phyloP scores from a whole-genome alignment of 2,888 invertebrate genomes.

The Campoplex nolae region DNA sequence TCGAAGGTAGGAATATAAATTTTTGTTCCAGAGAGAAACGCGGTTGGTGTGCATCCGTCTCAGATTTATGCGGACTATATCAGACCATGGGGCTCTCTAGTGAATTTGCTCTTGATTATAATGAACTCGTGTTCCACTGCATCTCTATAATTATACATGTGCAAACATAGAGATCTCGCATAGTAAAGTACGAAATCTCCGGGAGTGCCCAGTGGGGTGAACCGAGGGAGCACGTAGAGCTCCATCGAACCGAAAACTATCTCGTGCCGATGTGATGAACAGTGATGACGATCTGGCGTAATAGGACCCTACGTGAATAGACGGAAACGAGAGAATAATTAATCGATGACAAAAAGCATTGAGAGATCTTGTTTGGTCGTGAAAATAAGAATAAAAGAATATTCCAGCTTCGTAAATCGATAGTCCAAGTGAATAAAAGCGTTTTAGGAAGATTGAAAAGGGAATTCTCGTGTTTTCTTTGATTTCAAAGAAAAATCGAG shows the following conservation, averaged over 20 bases:
- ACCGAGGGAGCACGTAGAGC: slow-evolving; percentile 42
- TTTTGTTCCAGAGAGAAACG: slow-evolving; percentile 63
- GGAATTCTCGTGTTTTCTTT: neutral
- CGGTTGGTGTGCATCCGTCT: slow-evolving; percentile 68
- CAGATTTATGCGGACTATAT: slow-evolving; percentile 4
- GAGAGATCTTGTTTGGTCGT: slow-evolving; percentile 14
- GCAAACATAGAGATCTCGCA: slow-evolving; percentile 64
- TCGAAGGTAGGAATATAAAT: neutral
- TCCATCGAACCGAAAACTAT: slow-evolving; percentile 32
- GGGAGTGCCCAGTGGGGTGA: slow-evolving; percentile 41
- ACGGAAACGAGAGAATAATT: slow-evolving; percentile 14
- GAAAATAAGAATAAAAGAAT: neutral
- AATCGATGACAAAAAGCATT: slow-evolving; percentile 1
- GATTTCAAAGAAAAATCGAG: neutral
- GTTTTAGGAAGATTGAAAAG: slow-evolving; percentile 25
- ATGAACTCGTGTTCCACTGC: slow-evolving; percentile 58
- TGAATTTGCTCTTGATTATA: slow-evolving; percentile 65
- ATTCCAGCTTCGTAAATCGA: neutral
- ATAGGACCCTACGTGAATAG: slow-evolving; percentile 8
- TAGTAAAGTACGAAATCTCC: slow-evolving; percentile 65
- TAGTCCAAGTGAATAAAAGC: neutral
- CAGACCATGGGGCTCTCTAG: slow-evolving; percentile 40
- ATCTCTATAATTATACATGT: slow-evolving; percentile 67
- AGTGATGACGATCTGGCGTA: slow-evolving; percentile 29
- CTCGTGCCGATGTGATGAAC: slow-evolving; percentile 13